phyloP scores from a whole-genome alignment of 2,888 invertebrate genomes.

The Hypolimnas misippus region DNA sequence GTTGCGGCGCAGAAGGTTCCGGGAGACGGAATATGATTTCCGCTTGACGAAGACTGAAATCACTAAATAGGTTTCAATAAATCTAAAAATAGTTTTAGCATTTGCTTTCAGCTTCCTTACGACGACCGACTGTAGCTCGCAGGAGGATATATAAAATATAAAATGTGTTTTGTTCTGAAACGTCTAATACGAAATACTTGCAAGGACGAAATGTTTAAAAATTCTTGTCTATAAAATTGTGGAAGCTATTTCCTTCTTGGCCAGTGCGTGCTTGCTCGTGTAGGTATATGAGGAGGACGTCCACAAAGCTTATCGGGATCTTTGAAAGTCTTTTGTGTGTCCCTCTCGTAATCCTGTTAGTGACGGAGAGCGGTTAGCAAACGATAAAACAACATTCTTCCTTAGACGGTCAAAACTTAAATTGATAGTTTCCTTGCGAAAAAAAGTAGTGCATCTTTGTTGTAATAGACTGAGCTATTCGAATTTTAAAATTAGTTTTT shows the following conservation, averaged over 20 bases:
- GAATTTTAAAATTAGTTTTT: neutral
- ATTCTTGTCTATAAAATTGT: slow-evolving; percentile 8
- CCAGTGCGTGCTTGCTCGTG: neutral
- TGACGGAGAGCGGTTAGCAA: slow-evolving; percentile 47
- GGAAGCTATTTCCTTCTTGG: slow-evolving; percentile 8
- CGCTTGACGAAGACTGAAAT: neutral
- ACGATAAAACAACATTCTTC: slow-evolving; percentile 26
- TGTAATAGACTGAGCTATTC: neutral
- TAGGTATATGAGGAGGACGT: neutral
- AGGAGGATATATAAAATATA: neutral
- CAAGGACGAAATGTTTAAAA: slow-evolving; percentile 6
- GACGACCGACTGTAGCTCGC: neutral
- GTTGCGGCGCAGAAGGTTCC: neutral
- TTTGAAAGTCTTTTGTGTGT: slow-evolving; percentile 50
- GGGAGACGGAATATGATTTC: neutral
- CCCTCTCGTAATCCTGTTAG: slow-evolving; percentile 51
- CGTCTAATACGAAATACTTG: neutral
- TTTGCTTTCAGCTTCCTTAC: neutral
- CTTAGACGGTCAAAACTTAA: neutral
- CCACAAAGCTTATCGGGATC: slow-evolving; percentile 44
- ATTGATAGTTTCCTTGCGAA: neutral
- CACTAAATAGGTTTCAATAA: neutral
- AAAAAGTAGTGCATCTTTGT: neutral
- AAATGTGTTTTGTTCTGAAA: neutral
- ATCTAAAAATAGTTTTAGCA: neutral